Conservation (phyloP, 2,888 invertebrate species). For the Crepidodera aurea region DNA sequence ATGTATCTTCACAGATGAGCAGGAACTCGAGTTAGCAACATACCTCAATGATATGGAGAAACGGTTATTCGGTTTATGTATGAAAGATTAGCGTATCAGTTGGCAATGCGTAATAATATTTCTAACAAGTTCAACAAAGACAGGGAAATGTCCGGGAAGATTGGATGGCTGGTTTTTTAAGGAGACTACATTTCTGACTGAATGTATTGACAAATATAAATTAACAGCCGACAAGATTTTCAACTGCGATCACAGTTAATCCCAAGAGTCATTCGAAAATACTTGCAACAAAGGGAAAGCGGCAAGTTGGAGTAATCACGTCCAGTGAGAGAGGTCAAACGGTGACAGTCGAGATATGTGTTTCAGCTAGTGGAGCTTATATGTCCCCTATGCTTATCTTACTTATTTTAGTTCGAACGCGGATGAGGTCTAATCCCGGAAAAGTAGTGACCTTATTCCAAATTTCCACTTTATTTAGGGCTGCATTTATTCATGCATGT, state of each 20-base stretch:
- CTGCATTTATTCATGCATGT: too few relatives aligned
- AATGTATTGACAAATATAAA: slow-evolving; percentile 1
- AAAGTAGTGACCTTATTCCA: too few relatives aligned
- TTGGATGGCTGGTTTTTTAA: slow-evolving; percentile 65
- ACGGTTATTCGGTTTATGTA: slow-evolving; percentile 38
- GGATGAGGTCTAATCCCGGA: too few relatives aligned
- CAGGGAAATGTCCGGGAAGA: slow-evolving; percentile 60
- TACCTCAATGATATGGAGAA: slow-evolving; percentile 39
- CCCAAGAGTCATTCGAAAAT: slow-evolving; percentile 43
- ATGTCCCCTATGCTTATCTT: slow-evolving; percentile 27
- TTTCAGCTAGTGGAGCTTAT: slow-evolving; percentile 14
- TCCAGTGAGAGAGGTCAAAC: slow-evolving; percentile 29
- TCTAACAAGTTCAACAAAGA: slow-evolving; percentile 61
- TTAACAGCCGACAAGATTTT: neutral
- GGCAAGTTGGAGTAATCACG: slow-evolving; percentile 31
- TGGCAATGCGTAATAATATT: slow-evolving; percentile 58
- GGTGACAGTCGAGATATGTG: slow-evolving; percentile 25
- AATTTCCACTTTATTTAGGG: too few relatives aligned
- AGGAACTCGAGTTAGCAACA: slow-evolving; percentile 40
- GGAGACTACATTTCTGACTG: neutral
- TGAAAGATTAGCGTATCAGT: neutral
- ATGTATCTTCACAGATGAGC: slow-evolving; percentile 11
- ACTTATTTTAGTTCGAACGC: too few relatives aligned
- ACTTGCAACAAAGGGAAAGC: slow-evolving; percentile 27
- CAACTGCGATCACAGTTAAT: slow-evolving; percentile 46